Conservation (phyloP, 2,797 vertebrate genomes). For the Anniella stebbinsi region DNA sequence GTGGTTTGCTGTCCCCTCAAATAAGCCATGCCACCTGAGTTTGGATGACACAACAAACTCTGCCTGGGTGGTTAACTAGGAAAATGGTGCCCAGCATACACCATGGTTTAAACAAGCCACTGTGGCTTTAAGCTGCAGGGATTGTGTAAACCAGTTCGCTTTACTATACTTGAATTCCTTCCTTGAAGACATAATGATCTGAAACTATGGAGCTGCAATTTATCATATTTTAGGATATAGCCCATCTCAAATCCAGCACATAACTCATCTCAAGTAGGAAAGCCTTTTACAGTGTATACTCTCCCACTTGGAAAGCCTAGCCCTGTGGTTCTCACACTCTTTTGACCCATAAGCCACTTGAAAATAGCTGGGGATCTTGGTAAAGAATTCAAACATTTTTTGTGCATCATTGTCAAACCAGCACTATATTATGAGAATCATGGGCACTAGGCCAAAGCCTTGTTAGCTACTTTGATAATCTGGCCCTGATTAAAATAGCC, state of each 20-base stretch:
- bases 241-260: neutral
- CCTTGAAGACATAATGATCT: constrained; percentile 71
- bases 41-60: too few species aligned
- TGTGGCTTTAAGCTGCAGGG: too few species aligned
- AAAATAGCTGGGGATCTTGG: neutral
- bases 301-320: constrained; percentile 32
- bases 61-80: too few species aligned
- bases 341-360: neutral
- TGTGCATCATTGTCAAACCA: neutral
- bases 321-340: neutral
- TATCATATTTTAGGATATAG: constrained; percentile 52
- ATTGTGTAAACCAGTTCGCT: constrained; percentile 11
- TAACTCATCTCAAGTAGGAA: constrained; percentile 43
- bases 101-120: too few species aligned
- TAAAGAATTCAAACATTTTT: neutral
- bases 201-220: constrained; percentile 61
- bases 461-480: neutral
- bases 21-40: too few species aligned
- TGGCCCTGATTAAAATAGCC: neutral
- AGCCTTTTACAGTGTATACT: constrained; percentile 41
- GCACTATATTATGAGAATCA: neutral
- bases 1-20: too few species aligned
- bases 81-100: too few species aligned
- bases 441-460: neutral
- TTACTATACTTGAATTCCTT: constrained; percentile 62